Conservation (phyloP, 2,797 vertebrate species). For the Sphenodon punctatus region DNA sequence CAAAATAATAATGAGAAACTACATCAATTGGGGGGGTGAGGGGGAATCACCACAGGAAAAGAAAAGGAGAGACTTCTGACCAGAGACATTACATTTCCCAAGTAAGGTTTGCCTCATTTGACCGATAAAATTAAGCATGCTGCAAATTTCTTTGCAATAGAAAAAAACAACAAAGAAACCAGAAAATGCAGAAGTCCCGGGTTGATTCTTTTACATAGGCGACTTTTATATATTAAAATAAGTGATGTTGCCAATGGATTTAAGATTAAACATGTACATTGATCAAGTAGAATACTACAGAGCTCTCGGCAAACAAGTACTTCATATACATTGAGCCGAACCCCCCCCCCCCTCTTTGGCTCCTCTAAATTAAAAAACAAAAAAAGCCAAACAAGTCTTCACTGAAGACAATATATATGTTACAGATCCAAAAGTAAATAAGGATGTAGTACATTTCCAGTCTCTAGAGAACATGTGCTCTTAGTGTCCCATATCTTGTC, state of each 20-base stretch:
- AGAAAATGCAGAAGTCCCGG: conserved; percentile 66
- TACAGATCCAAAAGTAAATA: conserved; percentile 63
- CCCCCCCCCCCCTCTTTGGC: conserved; percentile 82
- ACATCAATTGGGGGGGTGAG: conserved; percentile 25
- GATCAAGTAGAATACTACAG: conserved; percentile 67
- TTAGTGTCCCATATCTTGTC: conserved; percentile 70
- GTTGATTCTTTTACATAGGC: conserved; percentile 59
- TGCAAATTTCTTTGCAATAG: conserved; percentile 80
- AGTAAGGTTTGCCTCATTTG: conserved; percentile 77
- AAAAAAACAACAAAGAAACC: conserved; percentile 39
- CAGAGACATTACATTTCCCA: conserved; percentile 71
- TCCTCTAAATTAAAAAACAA: conserved; percentile 75
- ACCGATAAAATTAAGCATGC: conserved; percentile 72
- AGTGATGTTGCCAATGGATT: conserved; percentile 56
- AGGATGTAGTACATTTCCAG: conserved; percentile 53
- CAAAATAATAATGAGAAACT: conserved; percentile 59
- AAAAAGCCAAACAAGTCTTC: conserved; percentile 85
- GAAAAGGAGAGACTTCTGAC: conserved; percentile 59
- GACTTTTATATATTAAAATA: conserved; percentile 48
- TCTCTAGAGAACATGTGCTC: conserved; percentile 63
- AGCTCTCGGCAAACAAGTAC: conserved; percentile 69
- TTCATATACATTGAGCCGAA: conserved; percentile 74
- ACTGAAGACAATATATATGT: conserved; percentile 87
- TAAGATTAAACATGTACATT: conserved; percentile 80
- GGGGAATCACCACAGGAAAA: conserved; percentile 39